phyloP scores from a whole-genome alignment of 2,888 invertebrate species.

The Slavum lentiscoides region DNA sequence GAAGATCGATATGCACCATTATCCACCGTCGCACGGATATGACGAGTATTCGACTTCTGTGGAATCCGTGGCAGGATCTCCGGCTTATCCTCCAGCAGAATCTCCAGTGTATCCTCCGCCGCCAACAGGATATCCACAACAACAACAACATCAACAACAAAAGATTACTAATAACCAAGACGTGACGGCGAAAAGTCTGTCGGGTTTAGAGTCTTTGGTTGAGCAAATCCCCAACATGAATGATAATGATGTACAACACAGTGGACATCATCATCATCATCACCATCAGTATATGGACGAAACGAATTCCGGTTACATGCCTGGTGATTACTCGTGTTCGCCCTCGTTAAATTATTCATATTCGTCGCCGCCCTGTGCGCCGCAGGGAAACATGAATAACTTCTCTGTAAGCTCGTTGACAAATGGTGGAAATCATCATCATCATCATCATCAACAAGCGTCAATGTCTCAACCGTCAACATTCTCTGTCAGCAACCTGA shows the following conservation, averaged over 20 bases:
- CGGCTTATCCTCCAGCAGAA: constrained; percentile 56
- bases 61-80: constrained; percentile 56
- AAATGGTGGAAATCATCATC: constrained; percentile 54
- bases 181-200: constrained; percentile 82
- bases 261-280: constrained; percentile 54
- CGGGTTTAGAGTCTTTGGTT: constrained; percentile 84
- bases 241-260: constrained; percentile 46
- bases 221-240: constrained; percentile 85
- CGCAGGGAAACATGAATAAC: constrained; percentile 56
- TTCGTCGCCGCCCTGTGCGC: constrained; percentile 36
- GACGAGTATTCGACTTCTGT: constrained; percentile 58
- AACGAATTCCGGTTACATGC: constrained; percentile 56
- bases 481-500: constrained; percentile 57
- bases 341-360: constrained; percentile 54
- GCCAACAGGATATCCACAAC: constrained; percentile 55
- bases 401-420: constrained; percentile 60
- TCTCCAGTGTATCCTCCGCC: constrained; percentile 46
- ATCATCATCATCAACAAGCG: constrained; percentile 19
- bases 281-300: constrained; percentile 58
- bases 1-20: constrained; percentile 62
- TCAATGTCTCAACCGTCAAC: constrained; percentile 56
- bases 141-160: constrained; percentile 46
- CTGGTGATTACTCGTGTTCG: constrained; percentile 56
- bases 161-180: constrained; percentile 64
- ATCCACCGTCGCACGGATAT: constrained; percentile 61